These are phyloP conservation scores for Alouatta palliata DNA, from an alignment of 2,113 vertebrate species.

Conservation along the genomic window DNA sequence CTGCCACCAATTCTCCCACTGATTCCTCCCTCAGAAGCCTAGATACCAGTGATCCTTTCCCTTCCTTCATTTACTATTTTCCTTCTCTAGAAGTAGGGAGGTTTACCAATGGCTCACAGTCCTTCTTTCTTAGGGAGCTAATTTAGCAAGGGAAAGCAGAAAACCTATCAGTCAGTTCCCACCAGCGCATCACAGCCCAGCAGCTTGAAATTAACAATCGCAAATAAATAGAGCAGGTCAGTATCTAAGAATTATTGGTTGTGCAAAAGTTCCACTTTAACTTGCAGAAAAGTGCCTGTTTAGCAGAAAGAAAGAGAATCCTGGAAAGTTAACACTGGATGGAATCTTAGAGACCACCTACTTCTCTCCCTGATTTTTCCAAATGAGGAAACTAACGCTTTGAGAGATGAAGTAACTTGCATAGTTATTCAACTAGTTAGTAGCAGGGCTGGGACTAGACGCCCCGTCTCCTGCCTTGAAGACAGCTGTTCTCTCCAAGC, in stretches of 20 bases:
- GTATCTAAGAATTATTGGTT: background rate
- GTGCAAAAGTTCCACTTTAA: background rate
- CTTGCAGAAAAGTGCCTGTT: background rate
- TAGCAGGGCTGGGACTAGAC: background rate
- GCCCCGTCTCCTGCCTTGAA: background rate
- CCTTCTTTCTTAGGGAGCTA: background rate
- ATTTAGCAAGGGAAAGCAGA: background rate
- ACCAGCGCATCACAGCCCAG: background rate
- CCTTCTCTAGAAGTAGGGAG: background rate
- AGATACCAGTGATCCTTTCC: background rate
- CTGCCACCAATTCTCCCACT: background rate
- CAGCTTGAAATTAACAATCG: slow-evolving; percentile 39
- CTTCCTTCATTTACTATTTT: background rate
- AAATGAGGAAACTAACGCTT: background rate
- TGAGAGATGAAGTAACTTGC: background rate
- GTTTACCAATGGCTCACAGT: background rate
- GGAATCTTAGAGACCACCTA: background rate
- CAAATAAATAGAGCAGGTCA: background rate
- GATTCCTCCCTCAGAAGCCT: background rate
- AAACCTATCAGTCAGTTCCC: background rate
- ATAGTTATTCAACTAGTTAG: background rate
- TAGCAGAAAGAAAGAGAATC: slow-evolving; percentile 14
- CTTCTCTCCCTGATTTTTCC: slow-evolving; percentile 1
- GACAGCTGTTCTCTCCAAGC: background rate
- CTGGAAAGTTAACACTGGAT: background rate